Base-by-base conservation (phyloP, 35 echinoderm and acorn worm genomes). In the Patiria miniata region DNA sequence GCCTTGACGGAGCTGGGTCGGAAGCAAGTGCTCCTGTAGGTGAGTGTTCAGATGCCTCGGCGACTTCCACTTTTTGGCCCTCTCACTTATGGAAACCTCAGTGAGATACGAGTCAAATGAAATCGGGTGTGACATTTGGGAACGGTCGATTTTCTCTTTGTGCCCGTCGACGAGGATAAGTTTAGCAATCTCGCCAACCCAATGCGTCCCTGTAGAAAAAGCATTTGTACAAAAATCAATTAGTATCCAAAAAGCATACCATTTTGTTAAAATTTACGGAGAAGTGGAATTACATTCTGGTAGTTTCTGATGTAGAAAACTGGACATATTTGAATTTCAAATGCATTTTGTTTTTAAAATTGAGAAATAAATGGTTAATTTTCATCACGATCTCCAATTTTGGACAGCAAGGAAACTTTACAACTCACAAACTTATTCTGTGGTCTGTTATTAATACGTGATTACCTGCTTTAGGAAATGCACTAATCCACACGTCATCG, bases 1-100 rank as follows among this genome's bases (percentile, higher is more conserved):
- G 65, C 65, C 65, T 73, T 73, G 65, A 73, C 26, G 65, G 15
- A 73, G 65, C 65, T 73, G 65, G 26, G 65, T 73, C 29, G 65
- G 65, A 32, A 73, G 2, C 19, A 73, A 30, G 65, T 30, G 65
- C 34, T 73, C 65, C 23, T 73, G 34, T 23, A 73, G 29, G 34
- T 73, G 65, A 1, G 65, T 32, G 34, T 73, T 32, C 14, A 73
- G 34, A 10, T 26, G 26, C 29, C 65, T 73, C 14, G 65, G 65
- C 9, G 65, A 73, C 26, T 22, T 23, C 65, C 65, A 73, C 2
- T 1, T 10, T 34, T 6, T 4, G 8, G 65, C 65, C 29, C 34
- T 34, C 34, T 73, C 26, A 30, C 34, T 6, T 4, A 32, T 18
- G n/a, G 65, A 34, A 18, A 26, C 65, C 34, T 34, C 14, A 8